phyloP scores from a whole-genome alignment of 2,113 vertebrate genomes.

The Triplophysa rosa region DNA sequence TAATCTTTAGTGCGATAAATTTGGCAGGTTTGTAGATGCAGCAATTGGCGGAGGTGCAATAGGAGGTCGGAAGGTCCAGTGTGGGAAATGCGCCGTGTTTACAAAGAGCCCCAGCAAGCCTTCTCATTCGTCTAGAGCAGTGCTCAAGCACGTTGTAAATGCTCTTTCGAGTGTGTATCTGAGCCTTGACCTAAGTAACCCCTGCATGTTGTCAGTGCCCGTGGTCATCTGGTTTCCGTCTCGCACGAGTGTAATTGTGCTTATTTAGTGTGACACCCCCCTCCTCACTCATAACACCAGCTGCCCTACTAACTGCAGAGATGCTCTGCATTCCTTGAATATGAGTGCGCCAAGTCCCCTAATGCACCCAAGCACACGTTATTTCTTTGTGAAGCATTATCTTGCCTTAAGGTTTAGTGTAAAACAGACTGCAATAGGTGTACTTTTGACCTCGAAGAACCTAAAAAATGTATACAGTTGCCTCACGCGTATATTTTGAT shows the following conservation, averaged over 20 bases:
- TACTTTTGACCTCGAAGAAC: no score
- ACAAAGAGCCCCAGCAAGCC: constrained; percentile 14
- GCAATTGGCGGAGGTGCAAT: background rate
- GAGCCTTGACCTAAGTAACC: constrained; percentile 40
- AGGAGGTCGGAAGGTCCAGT: constrained; percentile 12
- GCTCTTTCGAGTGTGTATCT: constrained; percentile 27
- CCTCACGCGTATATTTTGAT: no score
- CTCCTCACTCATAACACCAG: constrained; percentile 37
- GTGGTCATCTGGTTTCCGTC: constrained; percentile 62
- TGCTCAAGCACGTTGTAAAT: constrained; percentile 15
- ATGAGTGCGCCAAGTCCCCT: constrained; percentile 34
- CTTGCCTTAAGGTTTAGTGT: no score
- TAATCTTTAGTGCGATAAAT: no score
- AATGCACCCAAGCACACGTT: background rate
- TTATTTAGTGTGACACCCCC: constrained; percentile 52
- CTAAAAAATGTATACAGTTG: no score
- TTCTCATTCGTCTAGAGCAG: background rate
- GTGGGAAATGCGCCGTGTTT: constrained; percentile 34
- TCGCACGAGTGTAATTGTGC: constrained; percentile 51
- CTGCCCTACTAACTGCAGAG: constrained; percentile 52
- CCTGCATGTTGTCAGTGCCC: constrained; percentile 36
- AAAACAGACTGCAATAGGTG: no score
- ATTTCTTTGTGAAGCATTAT: background rate
- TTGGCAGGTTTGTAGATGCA: background rate
- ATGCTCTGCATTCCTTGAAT: constrained; percentile 57